A percentile compares a stretch with the other conserved stretches of the same genome.
These are phyloP conservation scores for Stegana nigrithorax DNA, from an alignment of 2,888 invertebrate genomes.

Conservation along the genomic window DNA sequence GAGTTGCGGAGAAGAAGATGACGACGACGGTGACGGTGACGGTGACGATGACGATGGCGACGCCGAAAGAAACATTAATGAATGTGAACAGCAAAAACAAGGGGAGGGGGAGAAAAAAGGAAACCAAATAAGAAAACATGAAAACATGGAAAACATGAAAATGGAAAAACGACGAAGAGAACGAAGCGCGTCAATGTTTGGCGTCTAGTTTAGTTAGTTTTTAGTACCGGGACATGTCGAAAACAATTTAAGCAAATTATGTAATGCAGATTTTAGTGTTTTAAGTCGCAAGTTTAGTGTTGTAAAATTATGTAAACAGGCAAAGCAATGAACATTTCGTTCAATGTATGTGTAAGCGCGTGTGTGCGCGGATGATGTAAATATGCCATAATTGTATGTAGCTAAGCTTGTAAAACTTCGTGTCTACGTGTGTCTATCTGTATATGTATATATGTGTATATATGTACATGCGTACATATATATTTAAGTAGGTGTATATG, in stretches of 20 bases:
- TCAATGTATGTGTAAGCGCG: neutral
- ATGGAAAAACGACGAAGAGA: neutral
- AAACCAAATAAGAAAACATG: too few relatives aligned
- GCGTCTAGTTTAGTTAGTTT: neutral
- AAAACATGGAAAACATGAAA: too few relatives aligned
- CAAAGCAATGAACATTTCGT: neutral
- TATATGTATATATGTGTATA: slow-evolving; percentile 1
- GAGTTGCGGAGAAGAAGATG: slow-evolving; percentile 1
- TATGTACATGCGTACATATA: neutral
- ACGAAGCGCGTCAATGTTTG: neutral
- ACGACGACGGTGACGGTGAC: neutral
- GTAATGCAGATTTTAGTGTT: neutral
- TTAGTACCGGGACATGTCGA: neutral
- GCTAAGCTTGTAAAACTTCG: too few relatives aligned
- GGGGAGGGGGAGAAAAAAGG: too few relatives aligned
- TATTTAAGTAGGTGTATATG: neutral
- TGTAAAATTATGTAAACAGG: slow-evolving; percentile 14
- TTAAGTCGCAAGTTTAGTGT: slow-evolving; percentile 7
- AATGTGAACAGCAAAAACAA: neutral
- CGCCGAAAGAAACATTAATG: slow-evolving; percentile 10
- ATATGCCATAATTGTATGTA: too few relatives aligned
- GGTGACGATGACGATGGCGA: slow-evolving; percentile 24
- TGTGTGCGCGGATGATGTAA: neutral
- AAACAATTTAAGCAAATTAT: neutral
- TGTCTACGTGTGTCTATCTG: too few relatives aligned